Conservation (phyloP, 2,888 invertebrate genomes). For the Euplexia lucipara region DNA sequence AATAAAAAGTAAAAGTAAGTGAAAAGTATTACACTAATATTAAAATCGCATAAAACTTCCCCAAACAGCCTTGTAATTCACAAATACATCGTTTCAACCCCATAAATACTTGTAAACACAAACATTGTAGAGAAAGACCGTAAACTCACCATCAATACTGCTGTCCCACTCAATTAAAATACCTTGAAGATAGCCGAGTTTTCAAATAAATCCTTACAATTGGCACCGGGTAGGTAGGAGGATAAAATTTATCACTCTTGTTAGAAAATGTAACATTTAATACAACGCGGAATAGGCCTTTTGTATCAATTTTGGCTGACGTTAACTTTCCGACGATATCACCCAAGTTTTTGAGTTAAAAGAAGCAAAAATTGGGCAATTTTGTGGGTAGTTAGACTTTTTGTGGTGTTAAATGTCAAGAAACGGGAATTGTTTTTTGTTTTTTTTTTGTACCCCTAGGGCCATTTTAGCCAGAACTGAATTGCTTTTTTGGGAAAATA, state of each 20-base stretch:
- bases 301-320: slow-evolving; percentile 57
- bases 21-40: too few relatives aligned
- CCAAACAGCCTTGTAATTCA: neutral
- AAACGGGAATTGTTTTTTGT: slow-evolving; percentile 15
- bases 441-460: neutral
- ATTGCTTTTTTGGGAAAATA: neutral
- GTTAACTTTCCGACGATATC: slow-evolving; percentile 54
- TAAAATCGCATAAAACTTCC: too few relatives aligned
- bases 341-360: slow-evolving; percentile 58
- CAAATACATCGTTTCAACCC: slow-evolving; percentile 4
- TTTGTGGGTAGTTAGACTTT: slow-evolving; percentile 45
- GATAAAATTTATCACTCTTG: slow-evolving; percentile 59
- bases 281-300: slow-evolving; percentile 47
- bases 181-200: slow-evolving; percentile 50
- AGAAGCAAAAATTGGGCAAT: slow-evolving; percentile 45
- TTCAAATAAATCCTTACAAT: slow-evolving; percentile 54
- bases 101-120: slow-evolving; percentile 33
- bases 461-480: neutral
- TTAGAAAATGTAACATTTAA: slow-evolving; percentile 59
- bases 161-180: slow-evolving; percentile 52
- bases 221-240: slow-evolving; percentile 26
- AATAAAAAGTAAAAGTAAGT: too few relatives aligned
- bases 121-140: slow-evolving; percentile 15
- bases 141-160: slow-evolving; percentile 24
- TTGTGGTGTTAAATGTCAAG: slow-evolving; percentile 27